A percentile compares a stretch with the other conserved stretches of the same genome.
phyloP scores from a whole-genome alignment of 2,888 invertebrate species.

The Drosophila fulvimacula region DNA sequence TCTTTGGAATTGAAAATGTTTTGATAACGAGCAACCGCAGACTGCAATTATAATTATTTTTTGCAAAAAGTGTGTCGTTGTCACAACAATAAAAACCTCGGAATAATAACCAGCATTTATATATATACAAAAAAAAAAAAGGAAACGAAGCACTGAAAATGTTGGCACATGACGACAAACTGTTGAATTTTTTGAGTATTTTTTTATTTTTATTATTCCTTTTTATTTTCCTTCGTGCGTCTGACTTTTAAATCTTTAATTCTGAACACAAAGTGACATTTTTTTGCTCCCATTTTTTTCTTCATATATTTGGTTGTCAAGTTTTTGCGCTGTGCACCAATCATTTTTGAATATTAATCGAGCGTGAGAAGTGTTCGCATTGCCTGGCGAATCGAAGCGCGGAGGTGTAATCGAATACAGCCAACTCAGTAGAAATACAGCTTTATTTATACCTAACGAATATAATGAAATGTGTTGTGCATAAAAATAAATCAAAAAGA shows the following conservation, averaged over 20 bases:
- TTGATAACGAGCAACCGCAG: conserved; percentile 40
- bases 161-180: conserved; percentile 34
- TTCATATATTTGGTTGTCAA: conserved; percentile 27
- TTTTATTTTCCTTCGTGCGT: conserved; percentile 6
- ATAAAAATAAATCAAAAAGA: not conserved
- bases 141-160: conserved; percentile 26
- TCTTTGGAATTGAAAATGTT: conserved; percentile 28
- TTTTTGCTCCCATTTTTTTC: conserved; percentile 19
- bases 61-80: conserved; percentile 33
- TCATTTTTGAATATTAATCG: conserved; percentile 66
- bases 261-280: conserved; percentile 24
- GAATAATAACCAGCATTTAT: conserved; percentile 34
- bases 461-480: not conserved
- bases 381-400: conserved; percentile 33
- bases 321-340: conserved; percentile 43
- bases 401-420: not conserved
- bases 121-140: conserved; percentile 5
- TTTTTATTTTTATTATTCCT: not conserved
- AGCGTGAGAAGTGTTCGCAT: conserved; percentile 54
- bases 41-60: conserved; percentile 43
- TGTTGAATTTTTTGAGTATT: conserved; percentile 28
- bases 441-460: not conserved
- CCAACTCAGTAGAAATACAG: conserved; percentile 20
- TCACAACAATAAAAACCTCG: conserved; percentile 44
- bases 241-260: conserved; percentile 39